Base-by-base conservation (phyloP, 2,888 invertebrate species). In the Brachypalpus laphriformis region DNA sequence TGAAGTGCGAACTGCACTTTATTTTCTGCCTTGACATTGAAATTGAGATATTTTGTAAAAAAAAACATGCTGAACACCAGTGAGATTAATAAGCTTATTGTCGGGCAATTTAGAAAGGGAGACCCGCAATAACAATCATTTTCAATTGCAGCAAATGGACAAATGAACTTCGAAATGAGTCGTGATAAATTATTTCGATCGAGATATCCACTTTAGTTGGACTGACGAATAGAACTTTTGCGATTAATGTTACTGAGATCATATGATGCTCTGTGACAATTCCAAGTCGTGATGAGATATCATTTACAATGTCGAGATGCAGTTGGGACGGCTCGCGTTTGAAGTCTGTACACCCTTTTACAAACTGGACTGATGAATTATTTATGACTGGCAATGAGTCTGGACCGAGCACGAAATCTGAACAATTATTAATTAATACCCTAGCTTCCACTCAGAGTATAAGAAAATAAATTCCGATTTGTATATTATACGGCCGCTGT, bases 21-120 rank as follows among this genome's bases (percentile, higher is more conserved):
- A n/a, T 25, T 25, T 7, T 11, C 40, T 40, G 54, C 68, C 68
- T 68, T 68, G 54, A 68, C 68, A 68, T 68, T 68, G 68, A 42
- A 28, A 25, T 7, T 37, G 3, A 1, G 16, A n/a, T n/a, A n/a
- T n/a, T n/a, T n/a, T n/a, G n/a, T n/a, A n/a, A 14, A 34, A 25
- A n/a, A 34, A 37, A 18, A 9, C 7, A 9, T 16, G 18, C 7
- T 7, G n/a, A 40, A 16, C 37, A 2, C 34, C 22, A 7, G n/a
- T 42, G 0, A 59, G 14, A 47, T 63, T 4, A 11, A 28, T 22
- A 28, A 18, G 18, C 7, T n/a, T 40, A 20, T 65, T 28, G 47
- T n/a, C 14, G 20, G 34, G 47, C 18, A 51, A 37, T 66, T 66
- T 37, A 66, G 51, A 51, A 66, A 51, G 65, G 65, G 37, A 49